Conservation (phyloP, 2,888 invertebrate species). For the Nephrotoma flavescens region DNA sequence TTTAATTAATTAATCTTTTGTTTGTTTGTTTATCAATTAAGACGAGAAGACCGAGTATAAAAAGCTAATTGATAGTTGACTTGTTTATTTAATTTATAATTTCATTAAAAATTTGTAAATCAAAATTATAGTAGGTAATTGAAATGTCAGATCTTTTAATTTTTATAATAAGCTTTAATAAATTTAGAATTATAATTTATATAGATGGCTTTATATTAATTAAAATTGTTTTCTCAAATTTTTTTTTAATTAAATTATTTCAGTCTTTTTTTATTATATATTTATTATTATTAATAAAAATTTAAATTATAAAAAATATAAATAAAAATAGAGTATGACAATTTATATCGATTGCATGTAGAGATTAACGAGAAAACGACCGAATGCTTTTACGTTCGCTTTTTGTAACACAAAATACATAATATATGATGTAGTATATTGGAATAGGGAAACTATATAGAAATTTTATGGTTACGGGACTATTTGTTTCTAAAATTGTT, state of each 20-base stretch:
- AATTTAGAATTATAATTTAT: background rate
- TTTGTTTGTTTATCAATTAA: background rate
- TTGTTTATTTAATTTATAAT: background rate
- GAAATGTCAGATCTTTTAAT: background rate
- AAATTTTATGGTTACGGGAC: background rate
- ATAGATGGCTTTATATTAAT: background rate
- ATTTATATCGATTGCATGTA: background rate
- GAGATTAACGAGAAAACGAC: background rate
- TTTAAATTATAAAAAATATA: background rate
- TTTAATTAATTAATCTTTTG: background rate
- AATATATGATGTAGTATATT: background rate
- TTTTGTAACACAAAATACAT: background rate
- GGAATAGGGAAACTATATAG: background rate
- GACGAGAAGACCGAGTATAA: constrained; percentile 2
- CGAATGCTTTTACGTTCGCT: background rate
- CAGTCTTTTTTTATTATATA: background rate
- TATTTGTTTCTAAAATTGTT: background rate
- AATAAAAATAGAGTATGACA: background rate
- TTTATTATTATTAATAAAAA: background rate
- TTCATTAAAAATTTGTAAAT: background rate
- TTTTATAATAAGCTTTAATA: background rate
- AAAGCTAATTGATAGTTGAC: background rate
- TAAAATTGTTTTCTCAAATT: background rate
- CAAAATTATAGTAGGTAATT: background rate
- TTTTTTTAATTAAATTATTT: background rate